These are phyloP conservation scores for Sinohyriopsis cumingii DNA, from an alignment of 2,888 invertebrate genomes.

Conservation along the genomic window DNA sequence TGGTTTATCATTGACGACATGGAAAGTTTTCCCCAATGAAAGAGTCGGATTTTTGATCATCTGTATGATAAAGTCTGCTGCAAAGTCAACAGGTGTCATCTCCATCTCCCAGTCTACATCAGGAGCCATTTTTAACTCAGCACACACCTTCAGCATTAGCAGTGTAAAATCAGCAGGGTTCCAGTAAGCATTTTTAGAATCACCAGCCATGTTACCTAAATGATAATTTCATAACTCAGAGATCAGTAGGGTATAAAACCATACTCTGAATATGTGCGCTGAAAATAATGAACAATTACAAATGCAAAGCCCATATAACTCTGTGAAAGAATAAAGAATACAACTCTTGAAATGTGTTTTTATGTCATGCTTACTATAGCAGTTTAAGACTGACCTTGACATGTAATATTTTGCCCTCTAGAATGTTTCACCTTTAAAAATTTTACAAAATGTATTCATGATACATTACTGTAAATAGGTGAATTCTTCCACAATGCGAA, in stretches of 20 bases:
- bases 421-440: too few species aligned
- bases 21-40: slow-evolving; percentile 69
- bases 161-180: slow-evolving; percentile 72
- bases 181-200: slow-evolving; percentile 65
- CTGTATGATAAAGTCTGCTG: slow-evolving; percentile 63
- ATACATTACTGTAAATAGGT: too few species aligned
- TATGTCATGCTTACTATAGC: too few species aligned
- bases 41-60: slow-evolving; percentile 62
- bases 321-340: too few species aligned
- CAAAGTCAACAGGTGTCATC: slow-evolving; percentile 73
- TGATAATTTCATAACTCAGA: not conserved
- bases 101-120: slow-evolving; percentile 70
- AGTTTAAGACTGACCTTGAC: too few species aligned
- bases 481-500: too few species aligned
- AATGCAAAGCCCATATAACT: too few species aligned
- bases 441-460: too few species aligned
- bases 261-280: too few species aligned
- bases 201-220: slow-evolving; percentile 69
- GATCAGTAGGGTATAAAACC: not conserved
- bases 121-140: slow-evolving; percentile 62
- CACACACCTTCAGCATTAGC: slow-evolving; percentile 67
- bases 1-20: slow-evolving; percentile 68
- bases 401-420: too few species aligned
- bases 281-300: not conserved
- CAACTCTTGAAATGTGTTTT: too few species aligned